phyloP scores from a whole-genome alignment of 2,797 vertebrate genomes.

The Anomalospiza imberbis region DNA sequence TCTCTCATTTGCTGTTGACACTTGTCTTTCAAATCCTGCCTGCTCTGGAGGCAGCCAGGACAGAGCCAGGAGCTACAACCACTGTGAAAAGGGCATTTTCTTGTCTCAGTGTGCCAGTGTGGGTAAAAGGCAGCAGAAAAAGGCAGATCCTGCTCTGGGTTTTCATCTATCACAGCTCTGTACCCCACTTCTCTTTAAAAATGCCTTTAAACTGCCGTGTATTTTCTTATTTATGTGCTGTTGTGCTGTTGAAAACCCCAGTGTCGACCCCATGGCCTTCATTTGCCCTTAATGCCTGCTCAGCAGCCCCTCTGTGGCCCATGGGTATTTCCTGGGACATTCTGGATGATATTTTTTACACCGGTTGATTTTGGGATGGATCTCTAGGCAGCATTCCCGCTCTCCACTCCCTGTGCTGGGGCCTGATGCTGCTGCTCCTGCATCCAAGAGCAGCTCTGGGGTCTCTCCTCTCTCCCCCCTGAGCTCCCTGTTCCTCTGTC shows the following conservation, averaged over 20 bases:
- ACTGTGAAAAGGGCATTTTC: background rate
- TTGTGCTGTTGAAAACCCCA: background rate
- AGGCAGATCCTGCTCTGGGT: background rate
- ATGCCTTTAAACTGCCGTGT: background rate
- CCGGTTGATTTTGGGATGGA: background rate
- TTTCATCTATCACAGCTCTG: background rate
- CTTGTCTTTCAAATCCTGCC: background rate
- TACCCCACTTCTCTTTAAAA: background rate
- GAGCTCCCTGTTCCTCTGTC: background rate
- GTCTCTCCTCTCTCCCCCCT: background rate
- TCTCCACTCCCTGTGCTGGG: background rate
- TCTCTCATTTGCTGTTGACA: background rate
- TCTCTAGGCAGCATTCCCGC: rapidly evolving
- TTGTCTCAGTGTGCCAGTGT: background rate
- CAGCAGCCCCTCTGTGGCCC: background rate
- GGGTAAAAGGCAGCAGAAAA: background rate
- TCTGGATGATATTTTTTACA: background rate
- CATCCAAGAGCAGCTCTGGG: background rate
- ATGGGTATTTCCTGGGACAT: rapidly evolving
- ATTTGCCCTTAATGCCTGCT: background rate
- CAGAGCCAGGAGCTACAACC: background rate
- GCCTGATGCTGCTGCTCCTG: background rate
- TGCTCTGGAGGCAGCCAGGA: background rate
- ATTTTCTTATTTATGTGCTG: background rate
- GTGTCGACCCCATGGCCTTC: rapidly evolving